Base-by-base conservation (phyloP, 2,888 invertebrate species). In the Dilophus febrilis region DNA sequence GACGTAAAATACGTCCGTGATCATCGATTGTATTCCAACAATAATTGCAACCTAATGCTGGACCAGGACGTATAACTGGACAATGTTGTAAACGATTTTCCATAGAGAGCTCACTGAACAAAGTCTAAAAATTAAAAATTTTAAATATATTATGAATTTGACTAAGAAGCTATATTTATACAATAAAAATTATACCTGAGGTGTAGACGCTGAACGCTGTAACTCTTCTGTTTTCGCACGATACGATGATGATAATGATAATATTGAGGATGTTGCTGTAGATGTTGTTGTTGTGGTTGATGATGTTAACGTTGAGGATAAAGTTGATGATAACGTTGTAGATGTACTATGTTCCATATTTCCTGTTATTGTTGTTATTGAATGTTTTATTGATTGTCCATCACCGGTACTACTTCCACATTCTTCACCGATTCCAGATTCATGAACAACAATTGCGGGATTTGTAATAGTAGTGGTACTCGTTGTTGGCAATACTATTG, bases 1-100 rank as follows among this genome's bases (percentile, higher is more conserved):
- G 70, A 35, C 87, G 71, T 38, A 86, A 65, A 51, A 85, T 85
- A 47, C 86, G 66, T 29, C 84, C 84, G 61, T 80, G 78, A 35
- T 73, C 74, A 57, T 87, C 86, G 35, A 85, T 81, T 1, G 86
- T 85, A 58, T 87, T 87, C 87, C 87, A 87, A 63, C 87, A 87
- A 58, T 78, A 86, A 64, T 86, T 86, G 62, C 87, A 87, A 48
- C 85, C 83, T 45, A 87, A 64, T 3, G 86, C 85, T 5, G 87
- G 85, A 1, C 87, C 87, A 8, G 79, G 76, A 40, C 87, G 67
- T 37, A 83, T 75, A 10, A 80, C 81, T 8, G 86, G 87, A 54
- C 86, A 86, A 61, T 87, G 86, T 52, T 80, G 80, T 36, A 81
- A 78, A 42, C 84, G 66, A 52, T 60, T 64, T 44, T 62, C 64